phyloP scores from a whole-genome alignment of 1,140 invertebrate species.

The Agrilus planipennis region DNA sequence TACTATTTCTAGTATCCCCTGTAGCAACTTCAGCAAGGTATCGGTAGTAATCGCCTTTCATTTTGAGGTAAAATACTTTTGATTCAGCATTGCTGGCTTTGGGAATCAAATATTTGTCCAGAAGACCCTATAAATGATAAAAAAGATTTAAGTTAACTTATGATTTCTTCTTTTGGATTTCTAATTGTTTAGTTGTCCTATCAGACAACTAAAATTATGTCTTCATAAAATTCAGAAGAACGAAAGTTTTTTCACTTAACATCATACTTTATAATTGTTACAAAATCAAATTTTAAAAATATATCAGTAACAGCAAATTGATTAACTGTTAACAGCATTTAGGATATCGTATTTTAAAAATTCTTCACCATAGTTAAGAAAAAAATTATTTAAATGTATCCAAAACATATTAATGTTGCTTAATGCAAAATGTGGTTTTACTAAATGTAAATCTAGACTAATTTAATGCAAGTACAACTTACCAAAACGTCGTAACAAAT shows the following conservation, averaged over 20 bases:
- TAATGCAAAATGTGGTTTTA: too few species aligned
- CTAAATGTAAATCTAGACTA: too few species aligned
- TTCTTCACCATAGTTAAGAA: too few species aligned
- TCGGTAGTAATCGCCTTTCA: slow-evolving; percentile 95
- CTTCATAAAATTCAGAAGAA: slow-evolving; percentile 26
- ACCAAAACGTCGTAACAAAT: slow-evolving; percentile 91
- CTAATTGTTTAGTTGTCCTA: too few species aligned
- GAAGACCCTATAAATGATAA: slow-evolving; percentile 48
- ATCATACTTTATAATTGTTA: background rate
- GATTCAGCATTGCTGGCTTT: slow-evolving; percentile 85
- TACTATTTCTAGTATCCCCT: slow-evolving; percentile 76
- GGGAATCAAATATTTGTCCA: slow-evolving; percentile 90
- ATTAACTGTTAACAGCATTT: too few species aligned
- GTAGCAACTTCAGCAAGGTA: slow-evolving; percentile 95
- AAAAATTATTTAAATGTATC: too few species aligned
- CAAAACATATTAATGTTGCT: slow-evolving; percentile 1
- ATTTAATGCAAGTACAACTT: too few species aligned
- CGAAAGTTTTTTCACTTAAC: slow-evolving; percentile 24
- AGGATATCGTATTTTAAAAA: too few species aligned
- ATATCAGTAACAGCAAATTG: too few species aligned
- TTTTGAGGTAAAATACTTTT: slow-evolving; percentile 98
- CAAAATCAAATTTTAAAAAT: background rate
- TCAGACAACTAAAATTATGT: too few species aligned
- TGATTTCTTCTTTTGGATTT: too few species aligned
- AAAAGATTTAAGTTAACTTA: too few species aligned